phyloP scores from a whole-genome alignment of 2,888 invertebrate species.

The Malthinus seriepunctatus region DNA sequence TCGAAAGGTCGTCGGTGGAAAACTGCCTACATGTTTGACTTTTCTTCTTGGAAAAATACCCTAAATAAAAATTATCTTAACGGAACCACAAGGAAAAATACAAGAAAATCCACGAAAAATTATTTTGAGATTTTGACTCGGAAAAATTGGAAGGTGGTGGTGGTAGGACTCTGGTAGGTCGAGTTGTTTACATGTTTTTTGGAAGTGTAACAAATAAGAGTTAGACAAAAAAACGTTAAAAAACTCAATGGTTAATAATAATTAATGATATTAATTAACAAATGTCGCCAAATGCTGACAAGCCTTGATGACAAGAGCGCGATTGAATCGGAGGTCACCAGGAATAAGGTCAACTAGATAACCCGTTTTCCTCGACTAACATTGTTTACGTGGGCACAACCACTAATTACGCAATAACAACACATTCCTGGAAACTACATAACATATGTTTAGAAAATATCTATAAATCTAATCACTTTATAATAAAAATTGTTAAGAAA shows the following conservation, averaged over 20 bases:
- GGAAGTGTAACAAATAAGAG: too few species aligned
- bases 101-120: neutral
- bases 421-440: conserved; percentile 45
- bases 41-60: too few species aligned
- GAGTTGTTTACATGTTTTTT: neutral
- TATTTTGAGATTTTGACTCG: neutral
- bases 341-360: conserved; percentile 53
- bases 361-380: conserved; percentile 54
- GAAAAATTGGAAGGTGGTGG: neutral
- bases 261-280: conserved; percentile 5
- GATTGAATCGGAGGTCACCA: conserved; percentile 52
- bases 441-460: conserved; percentile 27
- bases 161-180: too few species aligned
- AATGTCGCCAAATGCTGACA: conserved; percentile 34
- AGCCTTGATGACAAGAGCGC: conserved; percentile 38
- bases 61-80: too few species aligned
- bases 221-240: too few species aligned
- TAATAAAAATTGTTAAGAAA: neutral
- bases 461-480: conserved; percentile 19
- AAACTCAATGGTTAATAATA: neutral
- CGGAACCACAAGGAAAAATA: neutral
- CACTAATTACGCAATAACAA: conserved; percentile 46
- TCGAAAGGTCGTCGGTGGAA: too few species aligned
- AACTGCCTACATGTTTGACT: too few species aligned
- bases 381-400: conserved; percentile 51